These are phyloP conservation scores for Coracias cyanogaster DNA, from an alignment of 2,797 vertebrate species.

Conservation along the genomic window DNA sequence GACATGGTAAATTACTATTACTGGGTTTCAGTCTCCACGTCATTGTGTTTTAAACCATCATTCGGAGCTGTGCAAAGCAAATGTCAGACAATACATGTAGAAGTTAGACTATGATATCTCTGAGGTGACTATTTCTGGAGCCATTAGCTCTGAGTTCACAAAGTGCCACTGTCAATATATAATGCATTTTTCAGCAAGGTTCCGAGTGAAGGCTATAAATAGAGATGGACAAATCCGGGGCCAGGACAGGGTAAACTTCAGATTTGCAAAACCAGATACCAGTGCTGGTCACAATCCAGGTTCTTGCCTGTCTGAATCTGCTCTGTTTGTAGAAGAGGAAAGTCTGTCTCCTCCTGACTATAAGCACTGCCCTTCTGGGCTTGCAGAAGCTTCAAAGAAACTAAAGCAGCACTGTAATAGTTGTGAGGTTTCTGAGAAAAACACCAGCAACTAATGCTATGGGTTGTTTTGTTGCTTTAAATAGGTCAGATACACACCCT, in stretches of 20 bases:
- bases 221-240: not conserved
- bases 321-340: not conserved
- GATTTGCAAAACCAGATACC: slow-evolving; percentile 35
- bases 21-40: not conserved
- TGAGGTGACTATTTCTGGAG: slow-evolving; percentile 35
- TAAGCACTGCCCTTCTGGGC: not conserved
- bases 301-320: not conserved
- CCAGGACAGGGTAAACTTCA: slow-evolving; percentile 8
- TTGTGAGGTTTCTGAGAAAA: not conserved
- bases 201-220: not conserved
- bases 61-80: not conserved
- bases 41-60: not conserved
- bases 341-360: not conserved
- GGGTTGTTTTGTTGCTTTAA: not conserved
- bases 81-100: not conserved
- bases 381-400: not conserved
- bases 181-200: slow-evolving; percentile 45
- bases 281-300: not conserved
- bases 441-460: not conserved
- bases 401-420: not conserved
- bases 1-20: not conserved
- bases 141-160: slow-evolving; percentile 9
- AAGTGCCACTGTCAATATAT: slow-evolving; percentile 27
- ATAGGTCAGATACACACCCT: not conserved
- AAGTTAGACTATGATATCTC: slow-evolving; percentile 16